Base-by-base conservation (phyloP, 37 sponge, comb jelly and placozoan genomes). In the Aphrocallistes beatrix region DNA sequence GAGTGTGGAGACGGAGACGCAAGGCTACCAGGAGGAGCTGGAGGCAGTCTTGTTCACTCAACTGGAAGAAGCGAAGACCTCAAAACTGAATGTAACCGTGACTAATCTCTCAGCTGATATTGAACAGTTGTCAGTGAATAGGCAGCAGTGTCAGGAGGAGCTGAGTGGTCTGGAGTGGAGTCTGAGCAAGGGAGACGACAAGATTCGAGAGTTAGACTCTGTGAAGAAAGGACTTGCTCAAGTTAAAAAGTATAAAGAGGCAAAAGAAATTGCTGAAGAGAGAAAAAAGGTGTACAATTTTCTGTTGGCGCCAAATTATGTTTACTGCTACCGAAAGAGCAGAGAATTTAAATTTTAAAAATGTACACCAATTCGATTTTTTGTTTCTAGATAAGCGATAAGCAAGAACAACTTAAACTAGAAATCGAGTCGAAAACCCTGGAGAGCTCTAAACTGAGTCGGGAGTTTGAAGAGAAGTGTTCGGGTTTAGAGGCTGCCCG, bases 221-320 rank as follows among this genome's bases (percentile, higher is more conserved):
- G 34, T 60, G 32, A 60, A 60, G 75, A 60, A 60, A 30, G 75
- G 75, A 60, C 75, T 60, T 30, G n/a, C 75, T 19, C 75, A 60
- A 60, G 75, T 60, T 60, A 60, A 60, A 30, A 60, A 60, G 75
- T 60, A 60, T 60, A 60, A 13, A 30, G 75, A 60, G 34, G 75
- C 34, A 1, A 60, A 30, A 60, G 75, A 60, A 13, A 13, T 30
- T 30, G 75, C 75, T 19, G 75, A 60, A 13, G 75, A 60, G 75
- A 60, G 75, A 30, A 60, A 60, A 13, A 60, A 60, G 75, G 75
- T 60, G n/a, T 21, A 25, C n/a, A 60, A 60, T 3, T 60, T 19
- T 60, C 17, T 47, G 17, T 47, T 47, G 49, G 17, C 17, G 13
- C 49, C 17, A 17, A 13, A 47, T n/a, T 47, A 47, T 47, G 13